Percentiles rank a stretch among this genome's conserved stretches.
These are phyloP conservation scores for Melanotaenia parkinsoni DNA, from an alignment of 2,797 vertebrate species.

Conservation along the genomic window DNA sequence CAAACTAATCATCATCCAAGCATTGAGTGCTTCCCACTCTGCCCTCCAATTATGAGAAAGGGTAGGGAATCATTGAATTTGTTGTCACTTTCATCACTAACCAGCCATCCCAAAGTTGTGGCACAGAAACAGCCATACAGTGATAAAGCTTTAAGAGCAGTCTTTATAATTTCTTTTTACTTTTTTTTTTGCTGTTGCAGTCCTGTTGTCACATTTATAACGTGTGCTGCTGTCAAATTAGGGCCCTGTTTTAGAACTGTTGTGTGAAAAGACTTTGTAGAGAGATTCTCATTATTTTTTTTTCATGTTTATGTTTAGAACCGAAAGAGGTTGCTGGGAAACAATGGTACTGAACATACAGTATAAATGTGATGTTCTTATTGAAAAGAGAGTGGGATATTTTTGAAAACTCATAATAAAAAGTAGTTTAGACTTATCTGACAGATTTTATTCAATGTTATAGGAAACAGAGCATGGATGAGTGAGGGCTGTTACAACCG, in stretches of 20 bases:
- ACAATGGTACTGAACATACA: neutral
- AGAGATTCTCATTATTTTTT: neutral
- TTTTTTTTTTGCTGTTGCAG: neutral
- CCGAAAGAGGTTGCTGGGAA: neutral
- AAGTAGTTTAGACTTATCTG: neutral
- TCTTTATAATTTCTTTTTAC: neutral
- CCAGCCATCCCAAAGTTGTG: neutral
- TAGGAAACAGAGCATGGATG: too few species aligned
- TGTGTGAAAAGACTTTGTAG: neutral
- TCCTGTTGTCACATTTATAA: neutral
- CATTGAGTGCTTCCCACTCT: neutral
- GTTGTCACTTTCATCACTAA: neutral
- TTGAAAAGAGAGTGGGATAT: neutral
- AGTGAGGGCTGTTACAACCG: too few species aligned
- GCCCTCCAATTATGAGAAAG: neutral
- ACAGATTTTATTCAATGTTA: too few species aligned
- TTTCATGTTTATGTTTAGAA: neutral
- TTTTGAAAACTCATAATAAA: neutral
- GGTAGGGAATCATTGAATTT: neutral
- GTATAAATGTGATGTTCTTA: neutral
- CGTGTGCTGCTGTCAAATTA: neutral
- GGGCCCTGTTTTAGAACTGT: neutral
- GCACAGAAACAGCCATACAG: neutral
- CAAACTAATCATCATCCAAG: neutral
- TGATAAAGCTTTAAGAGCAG: neutral